These are phyloP conservation scores for Stenotaenia linearis DNA, from an alignment of 2,888 invertebrate species.

Conservation along the genomic window DNA sequence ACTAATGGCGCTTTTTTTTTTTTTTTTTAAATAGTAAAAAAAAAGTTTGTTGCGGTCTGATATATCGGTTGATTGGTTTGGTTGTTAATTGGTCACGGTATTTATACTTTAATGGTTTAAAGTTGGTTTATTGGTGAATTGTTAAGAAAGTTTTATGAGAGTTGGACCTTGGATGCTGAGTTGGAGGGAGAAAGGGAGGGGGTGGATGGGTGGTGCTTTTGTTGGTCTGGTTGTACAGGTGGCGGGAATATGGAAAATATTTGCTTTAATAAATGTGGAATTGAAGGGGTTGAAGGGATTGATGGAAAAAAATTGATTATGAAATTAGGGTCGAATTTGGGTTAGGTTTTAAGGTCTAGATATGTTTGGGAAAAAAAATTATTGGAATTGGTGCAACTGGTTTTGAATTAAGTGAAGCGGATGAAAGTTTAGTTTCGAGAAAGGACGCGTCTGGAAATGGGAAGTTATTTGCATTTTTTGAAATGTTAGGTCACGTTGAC, in stretches of 20 bases:
- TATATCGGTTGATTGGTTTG: neutral
- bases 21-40: too few species aligned
- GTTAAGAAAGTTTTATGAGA: neutral
- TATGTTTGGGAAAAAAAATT: neutral
- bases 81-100: neutral
- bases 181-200: neutral
- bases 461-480: neutral
- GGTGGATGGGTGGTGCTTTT: neutral
- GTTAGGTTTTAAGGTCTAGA: neutral
- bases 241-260: neutral
- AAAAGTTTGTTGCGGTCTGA: neutral
- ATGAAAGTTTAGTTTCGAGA: neutral
- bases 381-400: neutral
- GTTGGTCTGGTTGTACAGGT: neutral
- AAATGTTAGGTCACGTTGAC: neutral
- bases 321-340: neutral
- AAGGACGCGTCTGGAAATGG: neutral
- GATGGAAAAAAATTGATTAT: neutral
- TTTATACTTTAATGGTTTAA: neutral
- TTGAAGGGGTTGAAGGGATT: neutral
- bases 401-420: neutral
- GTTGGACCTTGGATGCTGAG: constrained; percentile 26
- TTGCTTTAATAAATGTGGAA: neutral
- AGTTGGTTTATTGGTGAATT: neutral
- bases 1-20: neutral